Evolutionary conservation across 2,797 vertebrate genomes (phyloP), one percentile per base, ranked within the genome.

Genomic region (Tachyglossus aculeatus): DNA sequence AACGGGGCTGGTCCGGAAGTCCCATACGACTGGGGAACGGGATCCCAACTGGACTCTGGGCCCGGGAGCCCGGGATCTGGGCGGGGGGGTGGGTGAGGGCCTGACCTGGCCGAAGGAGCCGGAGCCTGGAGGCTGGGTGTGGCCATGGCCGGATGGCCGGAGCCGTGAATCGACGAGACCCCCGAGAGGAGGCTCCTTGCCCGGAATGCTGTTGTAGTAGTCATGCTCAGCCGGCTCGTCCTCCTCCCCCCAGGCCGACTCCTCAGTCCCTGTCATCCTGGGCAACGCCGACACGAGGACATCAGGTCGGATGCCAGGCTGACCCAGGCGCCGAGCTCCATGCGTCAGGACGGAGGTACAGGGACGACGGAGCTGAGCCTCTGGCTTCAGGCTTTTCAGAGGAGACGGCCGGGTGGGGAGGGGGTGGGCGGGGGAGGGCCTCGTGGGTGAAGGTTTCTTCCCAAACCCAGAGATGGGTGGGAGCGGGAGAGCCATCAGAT

Each of bases 131-230:
- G 94, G 93, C 55, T 95, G 94, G 2, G 88, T 84, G 43, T 91
- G 93, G 29, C 93, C 13, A 13, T 95, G 94, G 58, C 93, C 86
- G 56, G 90, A 77, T 31, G 84, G 11, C 53, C 88, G 84, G 21
- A 97, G 91, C 38, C 98, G 92, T n/a, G 95, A 96, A 84, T 99
- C 97, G 60, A 98, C 92, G 36, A 99, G 71, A 1, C 97, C 97
- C 0, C 98, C 97, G 0, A 80, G 89, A 0, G 97, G 98, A 0
- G 98, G 98, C 89, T 97, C 95, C 83, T 99, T 99, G n/a, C 98
- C 98, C 0, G 97, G 98, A 80, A 98, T 95, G 85, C 97, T 98
- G 91, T 99, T 99, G 90, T 99, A 99, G 84, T 99, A 99, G 71
- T 95, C 87, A 0, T 97, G 97, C 15, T 96, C 96, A 0, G 86